Evolutionary conservation across 2,797 vertebrate species (phyloP).

Genomic region (Poecile montanus): DNA sequence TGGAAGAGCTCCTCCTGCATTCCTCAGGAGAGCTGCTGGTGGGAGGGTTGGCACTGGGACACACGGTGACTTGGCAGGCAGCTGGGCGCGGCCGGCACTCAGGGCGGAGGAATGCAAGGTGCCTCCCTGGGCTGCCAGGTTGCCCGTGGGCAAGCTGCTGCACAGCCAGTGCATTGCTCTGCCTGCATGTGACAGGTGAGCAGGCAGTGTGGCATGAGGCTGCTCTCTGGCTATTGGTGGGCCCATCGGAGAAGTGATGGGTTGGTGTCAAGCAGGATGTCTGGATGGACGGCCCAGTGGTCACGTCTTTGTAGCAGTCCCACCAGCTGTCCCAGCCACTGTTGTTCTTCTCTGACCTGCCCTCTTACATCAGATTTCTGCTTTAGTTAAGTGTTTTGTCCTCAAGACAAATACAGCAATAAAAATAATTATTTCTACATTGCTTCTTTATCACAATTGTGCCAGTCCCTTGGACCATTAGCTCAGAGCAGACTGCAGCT

Average conservation of each 20-base stretch:
- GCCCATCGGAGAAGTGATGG: fast-evolving
- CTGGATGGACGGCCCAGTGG: neutral
- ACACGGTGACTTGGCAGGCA: neutral
- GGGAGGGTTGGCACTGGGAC: neutral
- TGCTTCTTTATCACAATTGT: neutral
- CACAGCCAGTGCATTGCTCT: neutral
- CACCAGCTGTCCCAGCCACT: neutral
- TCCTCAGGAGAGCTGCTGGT: neutral
- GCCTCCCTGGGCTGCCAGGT: neutral
- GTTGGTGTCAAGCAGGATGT: neutral
- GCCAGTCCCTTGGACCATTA: neutral
- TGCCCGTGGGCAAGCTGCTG: neutral
- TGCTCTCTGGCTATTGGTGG: neutral
- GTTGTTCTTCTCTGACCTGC: neutral
- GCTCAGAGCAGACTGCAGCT: neutral
- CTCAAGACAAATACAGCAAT: neutral
- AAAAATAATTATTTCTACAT: neutral
- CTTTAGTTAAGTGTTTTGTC: neutral
- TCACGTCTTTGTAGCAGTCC: neutral
- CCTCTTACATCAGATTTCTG: neutral
- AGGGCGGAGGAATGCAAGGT: neutral
- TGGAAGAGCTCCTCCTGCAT: neutral
- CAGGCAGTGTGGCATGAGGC: neutral
- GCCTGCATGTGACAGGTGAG: neutral
- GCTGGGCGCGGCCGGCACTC: fast-evolving